phyloP scores from a whole-genome alignment of 2,113 vertebrate species.

The Albula glossodonta region DNA sequence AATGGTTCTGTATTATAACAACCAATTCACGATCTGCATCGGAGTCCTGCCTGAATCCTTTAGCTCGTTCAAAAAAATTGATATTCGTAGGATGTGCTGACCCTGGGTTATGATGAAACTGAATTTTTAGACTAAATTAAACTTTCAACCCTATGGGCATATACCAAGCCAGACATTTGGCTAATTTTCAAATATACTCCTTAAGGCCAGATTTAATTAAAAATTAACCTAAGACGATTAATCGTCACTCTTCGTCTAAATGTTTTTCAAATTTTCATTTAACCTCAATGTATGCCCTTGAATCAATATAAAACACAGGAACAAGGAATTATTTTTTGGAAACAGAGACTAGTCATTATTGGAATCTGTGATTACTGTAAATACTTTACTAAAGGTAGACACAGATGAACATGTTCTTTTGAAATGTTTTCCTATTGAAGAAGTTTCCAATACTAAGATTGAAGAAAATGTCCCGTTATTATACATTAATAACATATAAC shows the following conservation, averaged over 20 bases:
- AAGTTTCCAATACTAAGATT: no score
- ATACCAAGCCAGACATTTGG: constrained; percentile 64
- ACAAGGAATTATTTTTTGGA: no score
- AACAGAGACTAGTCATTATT: no score
- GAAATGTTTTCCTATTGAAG: no score
- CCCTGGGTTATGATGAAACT: constrained; percentile 26
- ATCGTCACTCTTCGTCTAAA: constrained; percentile 53
- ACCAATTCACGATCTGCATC: background rate
- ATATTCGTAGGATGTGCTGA: constrained; percentile 42
- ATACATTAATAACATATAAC: no score
- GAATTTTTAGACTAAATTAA: constrained; percentile 59
- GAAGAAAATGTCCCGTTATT: no score
- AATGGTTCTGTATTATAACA: background rate
- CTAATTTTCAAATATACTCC: constrained; percentile 56
- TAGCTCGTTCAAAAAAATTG: constrained; percentile 19
- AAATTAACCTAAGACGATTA: constrained; percentile 63
- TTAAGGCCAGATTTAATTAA: constrained; percentile 65
- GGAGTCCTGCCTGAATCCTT: constrained; percentile 7
- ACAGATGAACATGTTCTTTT: no score
- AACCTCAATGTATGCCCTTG: background rate
- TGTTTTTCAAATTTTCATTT: constrained; percentile 44
- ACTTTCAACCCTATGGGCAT: constrained; percentile 61
- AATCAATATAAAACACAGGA: no score
- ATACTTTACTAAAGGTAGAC: no score
- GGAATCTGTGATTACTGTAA: no score